phyloP scores from a whole-genome alignment of 2,113 vertebrate species.

The Arothron firmamentum region DNA sequence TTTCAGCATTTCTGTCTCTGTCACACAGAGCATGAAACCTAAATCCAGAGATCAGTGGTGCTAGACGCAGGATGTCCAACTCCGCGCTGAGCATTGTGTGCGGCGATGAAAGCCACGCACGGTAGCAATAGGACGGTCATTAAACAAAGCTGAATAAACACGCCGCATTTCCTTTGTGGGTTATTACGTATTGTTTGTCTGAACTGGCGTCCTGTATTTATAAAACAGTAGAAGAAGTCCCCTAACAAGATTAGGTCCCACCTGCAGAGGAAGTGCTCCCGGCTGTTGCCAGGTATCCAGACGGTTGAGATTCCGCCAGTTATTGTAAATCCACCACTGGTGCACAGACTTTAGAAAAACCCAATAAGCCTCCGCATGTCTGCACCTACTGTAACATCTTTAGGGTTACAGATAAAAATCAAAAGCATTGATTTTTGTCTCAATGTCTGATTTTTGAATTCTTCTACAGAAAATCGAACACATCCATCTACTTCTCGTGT shows the following conservation, averaged over 20 bases:
- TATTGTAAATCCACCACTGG: conserved; percentile 53
- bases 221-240: conserved; percentile 64
- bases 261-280: conserved; percentile 66
- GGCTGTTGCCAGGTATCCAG: conserved; percentile 63
- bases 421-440: conserved; percentile 25
- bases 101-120: conserved; percentile 43
- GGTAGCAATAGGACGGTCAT: conserved; percentile 52
- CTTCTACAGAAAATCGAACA: conserved; percentile 8
- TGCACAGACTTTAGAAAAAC: conserved; percentile 53
- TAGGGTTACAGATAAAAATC: conserved; percentile 17
- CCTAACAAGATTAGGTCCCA: conserved; percentile 72
- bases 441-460: conserved; percentile 23
- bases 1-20: conserved; percentile 30
- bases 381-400: conserved; percentile 28
- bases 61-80: conserved; percentile 40
- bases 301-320: conserved; percentile 41
- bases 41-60: conserved; percentile 32
- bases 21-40: conserved; percentile 31
- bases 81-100: conserved; percentile 35
- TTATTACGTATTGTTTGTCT: conserved; percentile 73
- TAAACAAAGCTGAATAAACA: conserved; percentile 66
- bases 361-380: conserved; percentile 55
- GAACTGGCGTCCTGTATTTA: conserved; percentile 67
- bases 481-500: not conserved
- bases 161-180: conserved; percentile 67